Conservation (phyloP, 2,888 invertebrate species). For the Unio pictorum region DNA sequence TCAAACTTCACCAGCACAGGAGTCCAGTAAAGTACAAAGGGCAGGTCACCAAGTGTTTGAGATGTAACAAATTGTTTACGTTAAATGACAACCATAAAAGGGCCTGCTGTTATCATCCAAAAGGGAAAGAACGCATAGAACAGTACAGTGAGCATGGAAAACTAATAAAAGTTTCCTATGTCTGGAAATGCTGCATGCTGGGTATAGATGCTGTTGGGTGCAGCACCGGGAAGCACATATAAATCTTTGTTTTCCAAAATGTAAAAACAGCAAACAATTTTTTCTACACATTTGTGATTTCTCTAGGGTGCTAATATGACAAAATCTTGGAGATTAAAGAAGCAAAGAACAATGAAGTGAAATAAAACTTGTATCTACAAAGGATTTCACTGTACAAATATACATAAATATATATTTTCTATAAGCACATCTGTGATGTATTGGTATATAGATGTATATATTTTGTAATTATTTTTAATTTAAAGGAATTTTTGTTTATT, state of each 20-base stretch:
- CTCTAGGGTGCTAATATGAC: too few relatives aligned
- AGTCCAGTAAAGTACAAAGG: constrained; percentile 37
- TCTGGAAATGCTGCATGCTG: constrained; percentile 66
- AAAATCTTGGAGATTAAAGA: too few relatives aligned
- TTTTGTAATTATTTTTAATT: too few relatives aligned
- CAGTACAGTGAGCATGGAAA: constrained; percentile 60
- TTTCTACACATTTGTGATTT: too few relatives aligned
- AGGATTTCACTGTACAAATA: too few relatives aligned
- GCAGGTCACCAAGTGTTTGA: constrained; percentile 62
- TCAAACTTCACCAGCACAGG: constrained; percentile 29
- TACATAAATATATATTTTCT: too few relatives aligned
- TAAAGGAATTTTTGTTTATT: too few relatives aligned
- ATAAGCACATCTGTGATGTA: too few relatives aligned
- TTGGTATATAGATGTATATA: too few relatives aligned
- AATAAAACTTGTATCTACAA: too few relatives aligned
- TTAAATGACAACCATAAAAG: constrained; percentile 64
- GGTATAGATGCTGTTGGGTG: constrained; percentile 60
- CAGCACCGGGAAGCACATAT: constrained; percentile 60
- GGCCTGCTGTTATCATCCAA: constrained; percentile 64
- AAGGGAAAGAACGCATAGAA: constrained; percentile 61
- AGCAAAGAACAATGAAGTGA: too few relatives aligned
- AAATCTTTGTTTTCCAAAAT: constrained; percentile 3
- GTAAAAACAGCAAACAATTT: background rate
- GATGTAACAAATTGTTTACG: constrained; percentile 64
- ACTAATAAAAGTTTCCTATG: constrained; percentile 53